Conservation (phyloP, 2,113 vertebrate species). For the Atlantisia rogersi region DNA sequence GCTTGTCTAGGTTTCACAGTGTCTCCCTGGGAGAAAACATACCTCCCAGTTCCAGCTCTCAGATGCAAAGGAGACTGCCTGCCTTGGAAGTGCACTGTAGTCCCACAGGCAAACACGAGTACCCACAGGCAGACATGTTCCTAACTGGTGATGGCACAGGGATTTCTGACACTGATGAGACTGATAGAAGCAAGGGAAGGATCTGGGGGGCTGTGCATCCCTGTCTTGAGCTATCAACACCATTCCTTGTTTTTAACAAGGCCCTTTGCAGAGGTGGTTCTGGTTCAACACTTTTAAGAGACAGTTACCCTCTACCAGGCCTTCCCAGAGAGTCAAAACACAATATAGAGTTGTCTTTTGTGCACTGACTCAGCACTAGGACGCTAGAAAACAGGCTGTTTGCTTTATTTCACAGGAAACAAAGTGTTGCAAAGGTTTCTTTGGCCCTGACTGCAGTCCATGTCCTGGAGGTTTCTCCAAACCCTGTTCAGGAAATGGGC, state of each 20-base stretch:
- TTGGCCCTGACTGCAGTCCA: conserved; percentile 82
- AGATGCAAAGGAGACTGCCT: background rate
- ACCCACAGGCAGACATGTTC: accelerated
- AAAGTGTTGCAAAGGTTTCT: conserved; percentile 91
- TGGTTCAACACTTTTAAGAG: background rate
- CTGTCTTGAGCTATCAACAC: background rate
- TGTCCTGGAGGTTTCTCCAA: conserved; percentile 87
- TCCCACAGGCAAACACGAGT: background rate
- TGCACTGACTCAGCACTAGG: background rate
- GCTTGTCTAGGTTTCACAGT: background rate
- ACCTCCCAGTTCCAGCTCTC: background rate
- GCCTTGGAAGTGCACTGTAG: background rate
- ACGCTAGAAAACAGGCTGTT: background rate
- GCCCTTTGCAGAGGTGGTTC: background rate
- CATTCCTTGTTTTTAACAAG: background rate
- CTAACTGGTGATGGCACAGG: background rate
- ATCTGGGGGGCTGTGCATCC: background rate
- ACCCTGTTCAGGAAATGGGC: conserved; percentile 86
- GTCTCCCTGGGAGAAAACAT: background rate
- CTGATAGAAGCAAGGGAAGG: background rate
- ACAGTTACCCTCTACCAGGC: accelerated
- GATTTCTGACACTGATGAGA: background rate
- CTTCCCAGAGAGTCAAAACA: background rate
- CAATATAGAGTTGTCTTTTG: accelerated
- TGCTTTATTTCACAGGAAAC: conserved; percentile 75